Percentiles rank a stretch among this genome's conserved stretches.
Evolutionary conservation across 2,888 invertebrate species (phyloP).

Genomic region (Drosophila yooni): DNA sequence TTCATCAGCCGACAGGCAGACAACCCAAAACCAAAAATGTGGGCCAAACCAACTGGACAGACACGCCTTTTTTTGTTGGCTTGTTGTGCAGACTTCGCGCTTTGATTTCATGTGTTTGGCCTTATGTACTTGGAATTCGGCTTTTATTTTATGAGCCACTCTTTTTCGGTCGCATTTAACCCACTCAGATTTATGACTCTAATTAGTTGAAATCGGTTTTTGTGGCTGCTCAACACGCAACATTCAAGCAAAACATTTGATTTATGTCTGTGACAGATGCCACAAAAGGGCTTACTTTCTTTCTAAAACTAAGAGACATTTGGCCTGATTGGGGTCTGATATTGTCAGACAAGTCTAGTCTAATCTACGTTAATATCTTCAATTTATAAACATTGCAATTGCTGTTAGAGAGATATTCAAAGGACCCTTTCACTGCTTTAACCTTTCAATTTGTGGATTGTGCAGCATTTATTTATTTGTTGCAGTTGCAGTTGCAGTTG

Average conservation of each 20-base stretch:
- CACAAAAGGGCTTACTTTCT: constrained; percentile 1
- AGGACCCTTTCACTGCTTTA: not conserved
- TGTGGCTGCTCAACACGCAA: constrained; percentile 61
- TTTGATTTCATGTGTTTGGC: constrained; percentile 50
- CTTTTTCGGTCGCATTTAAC: not conserved
- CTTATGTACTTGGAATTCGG: constrained; percentile 20
- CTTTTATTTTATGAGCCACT: constrained; percentile 17
- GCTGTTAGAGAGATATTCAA: not conserved
- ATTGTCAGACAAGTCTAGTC: not conserved
- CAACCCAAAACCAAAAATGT: constrained; percentile 41
- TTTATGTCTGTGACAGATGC: constrained; percentile 40
- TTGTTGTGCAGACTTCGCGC: constrained; percentile 11
- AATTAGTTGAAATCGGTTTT: constrained; percentile 62
- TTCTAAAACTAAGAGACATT: not conserved
- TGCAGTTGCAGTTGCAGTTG: constrained; percentile 5
- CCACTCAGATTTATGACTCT: constrained; percentile 64
- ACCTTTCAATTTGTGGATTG: not conserved
- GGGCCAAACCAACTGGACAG: constrained; percentile 58
- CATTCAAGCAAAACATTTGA: constrained; percentile 44
- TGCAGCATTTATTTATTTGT: constrained; percentile 4
- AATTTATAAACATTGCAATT: not conserved
- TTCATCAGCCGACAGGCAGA: constrained; percentile 43
- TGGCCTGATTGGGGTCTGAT: not conserved
- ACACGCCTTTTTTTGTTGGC: constrained; percentile 45
- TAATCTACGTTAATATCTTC: not conserved